Conservation (phyloP, 2,113 vertebrate genomes). For the Erythrolamprus reginae region DNA sequence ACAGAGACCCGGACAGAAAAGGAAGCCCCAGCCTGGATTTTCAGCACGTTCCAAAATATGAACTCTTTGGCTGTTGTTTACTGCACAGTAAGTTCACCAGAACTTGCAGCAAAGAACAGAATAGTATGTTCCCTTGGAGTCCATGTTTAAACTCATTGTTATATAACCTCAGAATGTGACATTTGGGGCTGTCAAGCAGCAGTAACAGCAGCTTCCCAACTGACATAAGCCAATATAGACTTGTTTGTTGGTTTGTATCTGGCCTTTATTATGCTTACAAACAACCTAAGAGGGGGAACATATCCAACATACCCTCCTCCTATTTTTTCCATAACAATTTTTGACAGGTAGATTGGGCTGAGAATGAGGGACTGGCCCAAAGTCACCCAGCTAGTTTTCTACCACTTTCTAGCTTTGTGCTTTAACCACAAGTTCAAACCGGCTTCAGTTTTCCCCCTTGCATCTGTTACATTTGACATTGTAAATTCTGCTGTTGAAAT, state of each 20-base stretch:
- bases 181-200: neutral
- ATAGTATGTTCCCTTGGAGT: too few species aligned
- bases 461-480: neutral
- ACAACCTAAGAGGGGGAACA: neutral
- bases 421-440: neutral
- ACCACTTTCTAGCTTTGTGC: neutral
- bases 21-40: neutral
- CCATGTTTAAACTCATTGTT: neutral
- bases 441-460: neutral
- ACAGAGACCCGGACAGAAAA: neutral
- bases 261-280: neutral
- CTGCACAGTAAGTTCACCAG: neutral
- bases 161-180: neutral
- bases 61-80: neutral
- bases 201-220: neutral
- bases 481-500: neutral
- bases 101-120: neutral
- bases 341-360: neutral
- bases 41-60: neutral
- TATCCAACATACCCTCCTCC: neutral
- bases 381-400: neutral
- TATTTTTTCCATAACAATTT: neutral
- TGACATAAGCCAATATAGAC: neutral
- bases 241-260: neutral
- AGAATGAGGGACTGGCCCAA: neutral